phyloP scores from a whole-genome alignment of 2,888 invertebrate species.

The Cabera pusaria region DNA sequence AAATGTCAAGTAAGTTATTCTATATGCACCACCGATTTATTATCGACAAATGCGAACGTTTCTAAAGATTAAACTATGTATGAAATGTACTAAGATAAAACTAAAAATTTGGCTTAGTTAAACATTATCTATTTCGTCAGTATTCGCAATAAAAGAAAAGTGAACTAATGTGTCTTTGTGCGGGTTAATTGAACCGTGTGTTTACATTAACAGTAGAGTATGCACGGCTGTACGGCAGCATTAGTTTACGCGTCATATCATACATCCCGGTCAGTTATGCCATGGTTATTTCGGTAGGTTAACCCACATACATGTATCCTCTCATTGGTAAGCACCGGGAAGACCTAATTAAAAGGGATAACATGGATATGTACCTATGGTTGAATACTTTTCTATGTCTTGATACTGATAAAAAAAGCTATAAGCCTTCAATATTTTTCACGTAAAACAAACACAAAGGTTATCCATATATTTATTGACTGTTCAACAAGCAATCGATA shows the following conservation, averaged over 20 bases:
- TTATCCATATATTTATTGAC: constrained; percentile 25
- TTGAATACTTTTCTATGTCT: constrained; percentile 1
- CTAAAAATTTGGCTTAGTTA: too few relatives aligned
- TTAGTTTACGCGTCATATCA: constrained; percentile 33
- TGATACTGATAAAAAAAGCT: too few relatives aligned
- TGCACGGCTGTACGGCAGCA: too few relatives aligned
- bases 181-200: not conserved
- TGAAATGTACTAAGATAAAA: too few relatives aligned
- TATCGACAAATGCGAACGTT: too few relatives aligned
- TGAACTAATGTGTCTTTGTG: not conserved
- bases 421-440: too few relatives aligned
- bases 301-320: constrained; percentile 43
- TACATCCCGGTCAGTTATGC: constrained; percentile 38
- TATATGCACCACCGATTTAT: too few relatives aligned
- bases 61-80: too few relatives aligned
- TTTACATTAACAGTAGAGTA: constrained; percentile 1
- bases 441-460: constrained; percentile 28
- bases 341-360: constrained; percentile 11
- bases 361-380: not conserved
- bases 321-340: constrained; percentile 10
- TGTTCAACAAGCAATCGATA: constrained; percentile 3
- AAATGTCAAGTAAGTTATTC: too few relatives aligned
- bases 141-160: too few relatives aligned
- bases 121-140: too few relatives aligned
- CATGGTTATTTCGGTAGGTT: constrained; percentile 57